These are phyloP conservation scores for Regulus satrapa DNA, from an alignment of 2,113 vertebrate genomes.

Conservation along the genomic window DNA sequence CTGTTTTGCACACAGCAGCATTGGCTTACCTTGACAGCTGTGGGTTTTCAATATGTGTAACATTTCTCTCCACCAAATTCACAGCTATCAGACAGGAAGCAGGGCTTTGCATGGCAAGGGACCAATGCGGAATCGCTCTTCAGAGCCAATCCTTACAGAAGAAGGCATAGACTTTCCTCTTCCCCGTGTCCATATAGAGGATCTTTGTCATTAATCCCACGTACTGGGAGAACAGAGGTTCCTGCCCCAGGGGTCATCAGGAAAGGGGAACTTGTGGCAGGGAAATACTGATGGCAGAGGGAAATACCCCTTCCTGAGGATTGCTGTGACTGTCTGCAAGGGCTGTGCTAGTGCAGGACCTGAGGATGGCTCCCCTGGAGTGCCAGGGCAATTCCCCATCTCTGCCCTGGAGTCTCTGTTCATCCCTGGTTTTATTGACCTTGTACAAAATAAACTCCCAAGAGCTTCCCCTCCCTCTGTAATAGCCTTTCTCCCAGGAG, in stretches of 20 bases:
- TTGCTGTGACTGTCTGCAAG: background rate
- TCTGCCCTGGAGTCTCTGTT: background rate
- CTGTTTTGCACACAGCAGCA: background rate
- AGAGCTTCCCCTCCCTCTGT: background rate
- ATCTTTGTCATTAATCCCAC: background rate
- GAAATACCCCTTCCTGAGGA: background rate
- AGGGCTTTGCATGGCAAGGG: background rate
- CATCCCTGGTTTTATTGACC: background rate
- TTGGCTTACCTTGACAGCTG: background rate
- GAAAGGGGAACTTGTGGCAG: background rate
- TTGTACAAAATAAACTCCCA: background rate
- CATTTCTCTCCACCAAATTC: background rate
- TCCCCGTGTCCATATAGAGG: background rate
- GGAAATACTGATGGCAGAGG: background rate
- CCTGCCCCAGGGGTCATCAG: background rate
- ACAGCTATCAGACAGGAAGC: background rate
- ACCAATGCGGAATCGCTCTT: rapidly evolving
- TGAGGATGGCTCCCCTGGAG: background rate
- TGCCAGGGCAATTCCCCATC: background rate
- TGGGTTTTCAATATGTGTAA: background rate
- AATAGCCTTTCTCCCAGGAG: background rate
- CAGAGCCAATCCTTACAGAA: background rate
- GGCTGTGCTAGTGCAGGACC: background rate
- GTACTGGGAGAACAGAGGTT: background rate
- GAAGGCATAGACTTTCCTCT: background rate